These are phyloP conservation scores for Tetropium fuscum DNA, from an alignment of 2,888 invertebrate genomes.

Conservation along the genomic window DNA sequence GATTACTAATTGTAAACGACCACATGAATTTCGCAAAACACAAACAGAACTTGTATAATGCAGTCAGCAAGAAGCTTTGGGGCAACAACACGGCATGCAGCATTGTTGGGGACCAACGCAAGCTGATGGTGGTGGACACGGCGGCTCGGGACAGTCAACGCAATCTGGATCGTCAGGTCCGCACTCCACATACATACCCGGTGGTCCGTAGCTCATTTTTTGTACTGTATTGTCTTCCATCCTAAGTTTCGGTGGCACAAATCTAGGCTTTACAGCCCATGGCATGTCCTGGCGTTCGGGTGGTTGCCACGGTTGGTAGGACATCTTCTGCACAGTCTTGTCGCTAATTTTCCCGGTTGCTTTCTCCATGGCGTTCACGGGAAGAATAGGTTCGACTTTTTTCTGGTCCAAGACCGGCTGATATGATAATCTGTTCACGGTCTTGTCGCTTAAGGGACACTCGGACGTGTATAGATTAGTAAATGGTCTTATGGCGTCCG, in stretches of 20 bases:
- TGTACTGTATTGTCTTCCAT: slow-evolving; percentile 73
- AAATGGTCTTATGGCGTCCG: slow-evolving; percentile 59
- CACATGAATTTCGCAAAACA: slow-evolving; percentile 5
- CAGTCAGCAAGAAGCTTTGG: slow-evolving; percentile 60
- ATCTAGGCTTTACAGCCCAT: slow-evolving; percentile 64
- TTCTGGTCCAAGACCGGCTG: slow-evolving; percentile 66
- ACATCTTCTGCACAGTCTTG: slow-evolving; percentile 64
- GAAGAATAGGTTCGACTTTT: slow-evolving; percentile 55
- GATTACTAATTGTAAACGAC: not conserved
- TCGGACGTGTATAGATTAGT: slow-evolving; percentile 64
- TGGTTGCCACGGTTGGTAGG: slow-evolving; percentile 66
- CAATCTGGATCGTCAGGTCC: slow-evolving; percentile 70
- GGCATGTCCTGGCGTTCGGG: slow-evolving; percentile 62
- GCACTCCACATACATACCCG: slow-evolving; percentile 71
- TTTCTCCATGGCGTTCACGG: slow-evolving; percentile 53
- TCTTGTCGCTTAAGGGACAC: slow-evolving; percentile 66
- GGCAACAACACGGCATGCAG: slow-evolving; percentile 61
- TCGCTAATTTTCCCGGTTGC: slow-evolving; percentile 59
- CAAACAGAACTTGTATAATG: not conserved
- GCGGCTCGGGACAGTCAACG: slow-evolving; percentile 61
- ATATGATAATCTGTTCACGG: slow-evolving; percentile 70
- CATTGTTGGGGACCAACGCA: slow-evolving; percentile 51
- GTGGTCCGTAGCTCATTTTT: slow-evolving; percentile 72
- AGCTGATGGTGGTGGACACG: slow-evolving; percentile 36
- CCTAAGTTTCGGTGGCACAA: slow-evolving; percentile 63